A percentile compares a stretch with the other conserved stretches of the same genome.
phyloP scores from a whole-genome alignment of 2,888 invertebrate species.

The Agrochola lota region DNA sequence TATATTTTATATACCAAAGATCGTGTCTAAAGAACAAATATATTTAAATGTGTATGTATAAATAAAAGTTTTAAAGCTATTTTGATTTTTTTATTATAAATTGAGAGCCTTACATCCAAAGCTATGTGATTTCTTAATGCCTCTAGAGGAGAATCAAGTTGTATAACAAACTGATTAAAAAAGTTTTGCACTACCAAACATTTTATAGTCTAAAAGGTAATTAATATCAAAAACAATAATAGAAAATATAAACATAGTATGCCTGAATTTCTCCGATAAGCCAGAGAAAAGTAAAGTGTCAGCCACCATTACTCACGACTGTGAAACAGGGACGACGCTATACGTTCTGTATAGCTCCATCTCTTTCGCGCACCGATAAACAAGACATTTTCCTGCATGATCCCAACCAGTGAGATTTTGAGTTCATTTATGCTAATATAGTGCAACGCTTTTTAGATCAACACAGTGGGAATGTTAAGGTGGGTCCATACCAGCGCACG shows the following conservation, averaged over 20 bases:
- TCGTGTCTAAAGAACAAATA: conserved; percentile 85
- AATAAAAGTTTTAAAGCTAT: conserved; percentile 77
- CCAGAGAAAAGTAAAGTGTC: not conserved
- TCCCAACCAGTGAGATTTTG: not conserved
- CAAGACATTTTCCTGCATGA: not conserved
- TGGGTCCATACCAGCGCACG: too few species aligned
- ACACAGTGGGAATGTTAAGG: not conserved
- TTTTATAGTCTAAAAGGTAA: not conserved
- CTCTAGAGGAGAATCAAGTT: conserved; percentile 4
- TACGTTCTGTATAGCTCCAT: not conserved
- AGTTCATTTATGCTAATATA: not conserved
- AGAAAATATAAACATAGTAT: not conserved
- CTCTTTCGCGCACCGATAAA: not conserved
- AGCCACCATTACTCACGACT: not conserved
- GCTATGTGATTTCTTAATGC: conserved; percentile 12
- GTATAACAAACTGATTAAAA: not conserved
- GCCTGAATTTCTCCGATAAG: not conserved
- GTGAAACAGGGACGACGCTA: not conserved
- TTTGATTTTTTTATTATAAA: conserved; percentile 35
- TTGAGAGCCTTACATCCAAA: conserved; percentile 28
- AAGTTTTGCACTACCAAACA: not conserved
- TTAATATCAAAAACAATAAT: not conserved
- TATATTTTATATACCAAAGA: conserved; percentile 89
- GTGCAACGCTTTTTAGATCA: conserved; percentile 14
- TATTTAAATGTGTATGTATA: conserved; percentile 81